phyloP scores from a whole-genome alignment of 1,140 invertebrate genomes.

The Stenopsyche tienmushanensis region DNA sequence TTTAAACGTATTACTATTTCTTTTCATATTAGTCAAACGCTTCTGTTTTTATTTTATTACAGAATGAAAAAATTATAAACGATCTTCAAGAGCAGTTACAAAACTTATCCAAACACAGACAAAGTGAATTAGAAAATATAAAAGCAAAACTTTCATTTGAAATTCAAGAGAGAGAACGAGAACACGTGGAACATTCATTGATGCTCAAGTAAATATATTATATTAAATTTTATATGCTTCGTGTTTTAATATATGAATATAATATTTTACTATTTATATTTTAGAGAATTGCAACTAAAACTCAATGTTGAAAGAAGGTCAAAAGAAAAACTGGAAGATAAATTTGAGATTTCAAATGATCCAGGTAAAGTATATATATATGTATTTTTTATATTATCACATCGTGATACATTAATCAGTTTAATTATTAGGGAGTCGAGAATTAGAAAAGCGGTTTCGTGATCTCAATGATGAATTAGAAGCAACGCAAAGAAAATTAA shows the following conservation, averaged over 20 bases:
- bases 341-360: slow-evolving; percentile 47
- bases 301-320: slow-evolving; percentile 54
- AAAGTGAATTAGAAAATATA: slow-evolving; percentile 64
- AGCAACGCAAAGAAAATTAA: slow-evolving; percentile 63
- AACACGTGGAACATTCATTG: slow-evolving; percentile 71
- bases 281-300: slow-evolving; percentile 50
- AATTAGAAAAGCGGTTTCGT: slow-evolving; percentile 51
- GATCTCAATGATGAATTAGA: slow-evolving; percentile 66
- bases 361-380: slow-evolving; percentile 44
- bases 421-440: slow-evolving; percentile 45
- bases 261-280: slow-evolving; percentile 34
- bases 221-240: background rate
- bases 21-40: slow-evolving; percentile 36
- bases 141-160: slow-evolving; percentile 73
- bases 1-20: no score
- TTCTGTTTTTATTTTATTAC: slow-evolving; percentile 44
- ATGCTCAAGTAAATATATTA: slow-evolving; percentile 56
- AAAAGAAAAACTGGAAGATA: slow-evolving; percentile 59
- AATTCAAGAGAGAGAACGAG: slow-evolving; percentile 75
- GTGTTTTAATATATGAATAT: background rate
- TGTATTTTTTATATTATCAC: slow-evolving; percentile 10
- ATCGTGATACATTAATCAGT: slow-evolving; percentile 3
- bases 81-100: slow-evolving; percentile 63
- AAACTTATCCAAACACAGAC: slow-evolving; percentile 57
- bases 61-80: slow-evolving; percentile 66